Percentiles rank a stretch among this genome's conserved stretches.
These are phyloP conservation scores for Aelia acuminata DNA, from an alignment of 2,888 invertebrate species.

Conservation along the genomic window DNA sequence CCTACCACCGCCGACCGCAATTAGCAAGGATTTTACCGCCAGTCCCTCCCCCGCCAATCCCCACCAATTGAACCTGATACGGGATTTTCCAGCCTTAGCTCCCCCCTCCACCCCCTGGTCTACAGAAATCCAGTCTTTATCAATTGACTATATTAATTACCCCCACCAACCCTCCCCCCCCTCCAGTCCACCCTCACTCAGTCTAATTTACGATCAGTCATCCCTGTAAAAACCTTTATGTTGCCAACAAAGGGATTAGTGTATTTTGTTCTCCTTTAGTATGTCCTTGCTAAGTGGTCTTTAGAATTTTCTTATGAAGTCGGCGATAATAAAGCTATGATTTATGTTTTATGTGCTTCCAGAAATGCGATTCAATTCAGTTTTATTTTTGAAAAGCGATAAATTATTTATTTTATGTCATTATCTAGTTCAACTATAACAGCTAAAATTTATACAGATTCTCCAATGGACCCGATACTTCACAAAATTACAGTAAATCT, in stretches of 20 bases:
- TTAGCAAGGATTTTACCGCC: slow-evolving; percentile 58
- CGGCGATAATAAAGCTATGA: not conserved
- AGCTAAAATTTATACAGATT: not conserved
- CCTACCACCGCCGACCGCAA: slow-evolving; percentile 49
- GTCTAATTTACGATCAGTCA: slow-evolving; percentile 53
- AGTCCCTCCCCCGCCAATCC: slow-evolving; percentile 46
- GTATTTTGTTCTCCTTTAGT: not conserved
- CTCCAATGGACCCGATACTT: not conserved
- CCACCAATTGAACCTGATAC: slow-evolving; percentile 58
- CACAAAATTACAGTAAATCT: not conserved
- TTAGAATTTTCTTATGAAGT: not conserved
- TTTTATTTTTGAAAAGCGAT: not conserved
- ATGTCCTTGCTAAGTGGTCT: not conserved
- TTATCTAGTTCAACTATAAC: not conserved
- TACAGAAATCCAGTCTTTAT: slow-evolving; percentile 51
- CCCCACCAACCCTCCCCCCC: slow-evolving; percentile 34
- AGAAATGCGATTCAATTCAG: not conserved
- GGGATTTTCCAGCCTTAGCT: slow-evolving; percentile 52
- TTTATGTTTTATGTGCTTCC: not conserved
- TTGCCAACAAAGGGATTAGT: slow-evolving; percentile 42
- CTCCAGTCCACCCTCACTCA: not conserved
- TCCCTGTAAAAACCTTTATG: slow-evolving; percentile 46
- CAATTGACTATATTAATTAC: slow-evolving; percentile 59
- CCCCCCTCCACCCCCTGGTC: not conserved
- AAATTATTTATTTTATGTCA: not conserved